Evolutionary conservation across 2,888 invertebrate genomes (phyloP), one percentile per base, ranked within the genome.

Genomic region (Spicauda simplicius): DNA sequence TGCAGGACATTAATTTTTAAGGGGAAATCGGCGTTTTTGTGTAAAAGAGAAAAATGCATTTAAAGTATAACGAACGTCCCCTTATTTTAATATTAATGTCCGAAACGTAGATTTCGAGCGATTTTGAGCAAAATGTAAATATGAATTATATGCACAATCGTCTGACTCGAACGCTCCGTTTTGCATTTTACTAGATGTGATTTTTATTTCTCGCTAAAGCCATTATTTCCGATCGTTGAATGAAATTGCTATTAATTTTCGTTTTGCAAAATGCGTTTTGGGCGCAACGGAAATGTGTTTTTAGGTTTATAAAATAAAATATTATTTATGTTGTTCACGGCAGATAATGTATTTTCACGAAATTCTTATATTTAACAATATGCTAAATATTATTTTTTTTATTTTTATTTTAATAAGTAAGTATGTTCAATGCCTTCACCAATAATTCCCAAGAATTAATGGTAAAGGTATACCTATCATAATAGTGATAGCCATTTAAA

Each of bases 41-140:
- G 76, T 82, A 84, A 88, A 87, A 85, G 84, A 85, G 83, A 85
- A 85, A 90, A 90, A 88, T 85, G 86, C 88, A 90, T 89, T 91
- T 91, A 91, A 91, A 92, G 80, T 91, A 86, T 87, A 90, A 81
- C 90, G 82, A 78, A 80, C 74, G 81, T 87, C 88, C 90, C 90
- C 86, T 90, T 80, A 89, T 90, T 91, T 89, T 80, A 89, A 90
- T 91, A 88, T 85, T 79, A 85, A 87, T 90, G 84, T 85, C 81
- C 83, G 73, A 79, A 59, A 73, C 71, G 41, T 37, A 64, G 67
- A 68, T 69, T 73, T 69, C 68, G 65, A 37, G 65, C 74, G 68
- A 82, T 74, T 79, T 68, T 78, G 73, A 74, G 71, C 80, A 69
- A 61, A 74, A 77, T 69, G 62, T 25, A 53, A 65, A 56, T 68